A percentile compares a stretch with the other conserved stretches of the same genome.
Conservation (phyloP, 2,113 vertebrate genomes). For the Laticauda colubrina region DNA sequence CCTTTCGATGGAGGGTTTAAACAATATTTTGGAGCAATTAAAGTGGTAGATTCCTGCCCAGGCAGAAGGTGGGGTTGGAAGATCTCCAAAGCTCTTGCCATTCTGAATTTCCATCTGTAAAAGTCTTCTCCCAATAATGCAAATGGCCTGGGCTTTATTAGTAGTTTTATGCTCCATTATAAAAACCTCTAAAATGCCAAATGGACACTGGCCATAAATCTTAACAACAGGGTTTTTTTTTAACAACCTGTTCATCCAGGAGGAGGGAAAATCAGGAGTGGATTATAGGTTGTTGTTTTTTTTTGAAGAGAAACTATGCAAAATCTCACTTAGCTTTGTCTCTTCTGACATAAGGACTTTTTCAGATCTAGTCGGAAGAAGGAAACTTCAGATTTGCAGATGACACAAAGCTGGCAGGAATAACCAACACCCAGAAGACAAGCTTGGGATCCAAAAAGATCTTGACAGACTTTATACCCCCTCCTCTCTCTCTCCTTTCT, state of each 20-base stretch:
- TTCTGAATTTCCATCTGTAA: neutral
- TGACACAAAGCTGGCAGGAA: no score
- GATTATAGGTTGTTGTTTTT: neutral
- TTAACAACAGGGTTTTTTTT: neutral
- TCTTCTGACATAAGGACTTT: neutral
- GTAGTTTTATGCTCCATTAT: neutral
- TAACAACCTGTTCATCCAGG: neutral
- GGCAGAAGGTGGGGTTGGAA: neutral
- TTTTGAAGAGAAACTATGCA: neutral
- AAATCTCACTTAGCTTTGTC: neutral
- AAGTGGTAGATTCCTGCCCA: neutral
- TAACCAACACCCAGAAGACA: no score
- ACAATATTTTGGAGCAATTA: neutral
- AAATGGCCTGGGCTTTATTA: no score
- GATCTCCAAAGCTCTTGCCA: neutral
- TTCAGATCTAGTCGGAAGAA: neutral
- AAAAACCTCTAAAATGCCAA: constrained; percentile 9
- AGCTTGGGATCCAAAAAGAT: no score
- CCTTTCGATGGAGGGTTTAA: neutral
- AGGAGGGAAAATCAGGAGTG: neutral
- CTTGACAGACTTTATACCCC: no score
- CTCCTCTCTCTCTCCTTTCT: no score
- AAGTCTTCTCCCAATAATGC: neutral
- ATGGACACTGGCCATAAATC: neutral
- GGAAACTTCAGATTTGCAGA: neutral